Base-by-base conservation (phyloP, 2,888 invertebrate species). In the Drosophila limbata region DNA sequence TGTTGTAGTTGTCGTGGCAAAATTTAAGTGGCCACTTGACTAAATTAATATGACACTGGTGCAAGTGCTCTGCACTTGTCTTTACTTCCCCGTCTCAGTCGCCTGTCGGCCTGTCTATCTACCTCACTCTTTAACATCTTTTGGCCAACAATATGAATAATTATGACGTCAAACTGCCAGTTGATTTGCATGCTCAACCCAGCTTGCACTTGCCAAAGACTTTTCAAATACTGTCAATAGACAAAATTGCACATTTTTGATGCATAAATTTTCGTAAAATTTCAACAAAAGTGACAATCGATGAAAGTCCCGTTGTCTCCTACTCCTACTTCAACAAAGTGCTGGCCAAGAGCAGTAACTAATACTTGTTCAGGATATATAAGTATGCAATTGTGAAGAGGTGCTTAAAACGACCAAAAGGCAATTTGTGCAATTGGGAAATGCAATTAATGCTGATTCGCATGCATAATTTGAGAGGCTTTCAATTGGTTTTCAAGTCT, bases 11-110 rank as follows among this genome's bases (percentile, higher is more conserved):
- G 79, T 70, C 71, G 63, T 82, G 84, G 71, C 72, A 83, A 78
- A 84, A 77, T 88, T 85, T 85, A 85, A 85, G 88, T 88, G 88
- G 84, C 84, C 81, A 85, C 84, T 85, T 88, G 84, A 88, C 84
- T 85, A 85, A 85, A 85, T 85, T 85, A 85, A 88, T 85, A 85
- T 81, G 88, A 83, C 84, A 85, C 85, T 84, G 88, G 66, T 75
- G 81, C 70, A 77, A 87, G 81, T 81, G 82, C 71, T 59, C 76
- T 50, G 81, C 76, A 82, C 85, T 80, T 82, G 80, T 69, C 78
- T 69, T 48, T 63, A 35, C 66, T 19, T 52, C 45, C 48, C 48
- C 39, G 21, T 40, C 47, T 31, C 11, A 21, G 19, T 33, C 11
- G 17, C 10, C 21, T 33, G 21, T 4, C 35, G 9, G 17, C 21